Percentiles rank a stretch among this genome's conserved stretches.
phyloP scores from a whole-genome alignment of 2,888 invertebrate species.

The Periphyllus acericola region DNA sequence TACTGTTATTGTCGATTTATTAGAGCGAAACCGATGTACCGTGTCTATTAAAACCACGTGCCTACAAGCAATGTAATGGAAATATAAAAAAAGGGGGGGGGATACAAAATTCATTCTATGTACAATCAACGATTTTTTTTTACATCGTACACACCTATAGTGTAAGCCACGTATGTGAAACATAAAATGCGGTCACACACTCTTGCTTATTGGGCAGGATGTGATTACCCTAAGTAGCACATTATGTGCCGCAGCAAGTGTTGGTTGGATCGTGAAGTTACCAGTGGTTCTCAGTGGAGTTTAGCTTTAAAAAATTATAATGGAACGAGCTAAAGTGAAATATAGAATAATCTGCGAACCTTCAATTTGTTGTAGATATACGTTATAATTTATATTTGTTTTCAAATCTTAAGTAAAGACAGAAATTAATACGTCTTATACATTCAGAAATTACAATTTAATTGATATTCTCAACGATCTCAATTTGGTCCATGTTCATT shows the following conservation, averaged over 20 bases:
- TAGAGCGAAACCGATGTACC: slow-evolving; percentile 9
- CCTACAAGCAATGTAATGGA: not conserved
- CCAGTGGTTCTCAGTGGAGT: not conserved
- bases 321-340: too few species aligned
- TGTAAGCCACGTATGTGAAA: not conserved
- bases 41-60: slow-evolving; percentile 6
- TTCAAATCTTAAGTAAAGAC: too few species aligned
- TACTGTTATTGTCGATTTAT: not conserved
- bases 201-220: not conserved
- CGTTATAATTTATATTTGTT: too few species aligned
- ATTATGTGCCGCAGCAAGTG: not conserved
- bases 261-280: not conserved
- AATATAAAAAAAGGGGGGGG: not conserved
- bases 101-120: too few species aligned
- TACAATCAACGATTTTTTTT: too few species aligned
- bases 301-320: too few species aligned
- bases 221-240: slow-evolving; percentile 15
- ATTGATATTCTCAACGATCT: too few species aligned
- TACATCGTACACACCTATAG: not conserved
- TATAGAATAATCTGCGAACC: too few species aligned
- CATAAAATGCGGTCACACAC: not conserved
- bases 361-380: too few species aligned
- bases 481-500: too few species aligned
- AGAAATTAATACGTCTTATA: too few species aligned
- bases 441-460: too few species aligned